Percentiles rank a stretch among this genome's conserved stretches.
Conservation (phyloP, 2,113 vertebrate species). For the Onychostruthus taczanowskii region DNA sequence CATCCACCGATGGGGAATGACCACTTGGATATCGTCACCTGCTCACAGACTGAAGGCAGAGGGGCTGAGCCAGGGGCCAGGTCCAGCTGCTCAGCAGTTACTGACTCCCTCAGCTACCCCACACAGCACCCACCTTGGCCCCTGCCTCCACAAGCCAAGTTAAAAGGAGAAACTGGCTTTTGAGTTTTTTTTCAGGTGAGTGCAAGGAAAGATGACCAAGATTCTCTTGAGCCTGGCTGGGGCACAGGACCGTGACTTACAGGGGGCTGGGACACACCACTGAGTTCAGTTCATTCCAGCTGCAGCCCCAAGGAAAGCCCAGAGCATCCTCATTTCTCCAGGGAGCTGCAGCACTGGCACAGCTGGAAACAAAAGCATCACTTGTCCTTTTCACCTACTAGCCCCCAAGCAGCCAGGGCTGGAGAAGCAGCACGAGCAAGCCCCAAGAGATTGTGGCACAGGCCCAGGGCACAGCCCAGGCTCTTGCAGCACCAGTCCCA, state of each 20-base stretch:
- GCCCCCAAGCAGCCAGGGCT: neutral
- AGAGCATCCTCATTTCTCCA: neutral
- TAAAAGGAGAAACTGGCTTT: neutral
- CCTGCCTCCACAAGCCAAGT: rapidly evolving
- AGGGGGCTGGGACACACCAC: too few relatives aligned
- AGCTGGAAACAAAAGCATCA: neutral
- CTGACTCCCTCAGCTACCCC: neutral
- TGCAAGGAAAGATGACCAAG: too few relatives aligned
- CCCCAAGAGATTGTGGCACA: rapidly evolving
- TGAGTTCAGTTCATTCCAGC: neutral
- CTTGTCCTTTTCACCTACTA: too few relatives aligned
- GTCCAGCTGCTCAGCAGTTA: neutral
- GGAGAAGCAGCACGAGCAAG: neutral
- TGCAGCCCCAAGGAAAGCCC: neutral
- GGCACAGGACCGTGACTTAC: neutral
- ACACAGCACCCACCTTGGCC: rapidly evolving
- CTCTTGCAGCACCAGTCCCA: neutral
- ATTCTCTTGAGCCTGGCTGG: neutral
- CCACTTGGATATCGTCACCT: too few relatives aligned
- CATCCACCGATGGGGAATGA: neutral
- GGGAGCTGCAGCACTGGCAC: neutral
- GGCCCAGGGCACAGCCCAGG: neutral
- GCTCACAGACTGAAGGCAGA: neutral
- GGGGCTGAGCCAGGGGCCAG: too few relatives aligned
- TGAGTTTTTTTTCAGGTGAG: neutral